phyloP scores from a whole-genome alignment of 92 coral and sea anemone genomes.

The Epizoanthus illoricatus region DNA sequence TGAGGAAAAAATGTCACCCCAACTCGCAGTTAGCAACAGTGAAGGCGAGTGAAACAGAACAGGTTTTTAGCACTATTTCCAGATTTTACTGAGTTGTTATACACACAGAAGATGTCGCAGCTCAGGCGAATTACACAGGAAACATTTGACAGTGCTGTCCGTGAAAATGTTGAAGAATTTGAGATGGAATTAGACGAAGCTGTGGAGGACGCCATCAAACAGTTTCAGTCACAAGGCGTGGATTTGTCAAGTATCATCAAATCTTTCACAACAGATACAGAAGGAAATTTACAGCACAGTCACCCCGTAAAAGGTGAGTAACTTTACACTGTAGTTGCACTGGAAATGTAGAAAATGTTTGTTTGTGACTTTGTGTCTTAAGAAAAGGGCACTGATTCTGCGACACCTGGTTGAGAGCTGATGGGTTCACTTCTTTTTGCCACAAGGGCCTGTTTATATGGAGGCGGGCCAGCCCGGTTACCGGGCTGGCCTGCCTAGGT shows the following conservation, averaged over 20 bases:
- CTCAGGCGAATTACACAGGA: constrained; percentile 73
- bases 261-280: constrained; percentile 52
- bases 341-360: not conserved
- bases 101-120: constrained; percentile 55
- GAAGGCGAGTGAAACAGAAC: not conserved
- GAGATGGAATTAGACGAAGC: constrained; percentile 89
- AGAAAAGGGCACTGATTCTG: no score
- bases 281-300: constrained; percentile 59
- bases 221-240: constrained; percentile 84
- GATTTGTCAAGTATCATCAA: constrained; percentile 80
- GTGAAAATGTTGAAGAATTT: constrained; percentile 83
- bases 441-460: no score
- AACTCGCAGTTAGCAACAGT: no score
- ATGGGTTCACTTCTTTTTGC: no score
- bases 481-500: no score
- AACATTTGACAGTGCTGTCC: constrained; percentile 81
- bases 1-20: no score
- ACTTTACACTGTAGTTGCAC: not conserved
- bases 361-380: no score
- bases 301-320: constrained; percentile 77
- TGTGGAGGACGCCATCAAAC: constrained; percentile 66
- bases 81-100: not conserved
- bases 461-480: no score
- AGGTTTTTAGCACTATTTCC: not conserved
- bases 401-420: no score